A percentile compares a stretch with the other conserved stretches of the same genome.
Conservation (phyloP, 2,888 invertebrate species). For the Aricia artaxerxes region DNA sequence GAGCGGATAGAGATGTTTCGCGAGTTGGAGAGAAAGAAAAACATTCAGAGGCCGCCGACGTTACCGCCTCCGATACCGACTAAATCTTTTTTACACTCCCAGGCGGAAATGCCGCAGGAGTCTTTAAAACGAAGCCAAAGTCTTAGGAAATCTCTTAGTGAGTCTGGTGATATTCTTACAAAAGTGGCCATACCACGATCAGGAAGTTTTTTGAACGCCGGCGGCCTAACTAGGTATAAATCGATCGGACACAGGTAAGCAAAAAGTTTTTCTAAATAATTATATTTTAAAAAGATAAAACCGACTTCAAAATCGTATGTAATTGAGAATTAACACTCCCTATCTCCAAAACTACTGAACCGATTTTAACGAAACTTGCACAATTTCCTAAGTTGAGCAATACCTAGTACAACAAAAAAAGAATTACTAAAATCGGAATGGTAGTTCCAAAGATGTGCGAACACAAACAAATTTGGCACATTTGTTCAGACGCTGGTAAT, state of each 20-base stretch:
- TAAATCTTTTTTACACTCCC: conserved; percentile 58
- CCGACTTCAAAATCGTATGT: too few species aligned
- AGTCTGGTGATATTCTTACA: conserved; percentile 90
- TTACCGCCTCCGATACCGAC: conserved; percentile 73
- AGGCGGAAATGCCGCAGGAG: conserved; percentile 58
- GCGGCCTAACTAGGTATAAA: conserved; percentile 88
- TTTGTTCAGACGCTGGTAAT: too few species aligned
- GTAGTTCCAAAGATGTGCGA: too few species aligned
- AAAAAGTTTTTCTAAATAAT: conserved; percentile 8
- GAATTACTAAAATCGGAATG: too few species aligned
- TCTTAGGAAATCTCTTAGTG: conserved; percentile 71
- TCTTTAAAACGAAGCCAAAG: conserved; percentile 73
- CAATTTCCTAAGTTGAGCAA: too few species aligned
- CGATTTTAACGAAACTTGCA: too few species aligned
- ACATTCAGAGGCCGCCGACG: conserved; percentile 72
- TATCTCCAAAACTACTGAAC: too few species aligned
- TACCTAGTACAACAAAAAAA: too few species aligned
- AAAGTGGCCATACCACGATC: conserved; percentile 92
- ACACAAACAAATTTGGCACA: too few species aligned
- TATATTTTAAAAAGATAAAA: too few species aligned
- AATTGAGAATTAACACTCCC: too few species aligned
- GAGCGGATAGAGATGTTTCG: conserved; percentile 76
- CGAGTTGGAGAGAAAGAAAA: conserved; percentile 71
- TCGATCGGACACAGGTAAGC: conserved; percentile 84
- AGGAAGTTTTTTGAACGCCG: conserved; percentile 91